These are phyloP conservation scores for Rutilus rutilus DNA, from an alignment of 2,113 vertebrate species.

Conservation along the genomic window DNA sequence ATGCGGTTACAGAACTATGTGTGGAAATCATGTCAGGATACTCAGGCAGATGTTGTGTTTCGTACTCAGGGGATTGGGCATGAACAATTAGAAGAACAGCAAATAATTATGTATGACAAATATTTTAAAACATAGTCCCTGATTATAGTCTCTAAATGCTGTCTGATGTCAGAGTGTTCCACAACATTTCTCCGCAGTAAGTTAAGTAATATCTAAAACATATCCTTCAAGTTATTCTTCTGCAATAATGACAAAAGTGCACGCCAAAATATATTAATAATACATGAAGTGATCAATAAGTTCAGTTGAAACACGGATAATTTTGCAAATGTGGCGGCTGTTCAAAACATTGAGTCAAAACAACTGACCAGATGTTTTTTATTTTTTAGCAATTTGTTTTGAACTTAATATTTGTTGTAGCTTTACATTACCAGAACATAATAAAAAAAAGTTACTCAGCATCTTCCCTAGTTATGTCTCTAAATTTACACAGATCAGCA, in stretches of 20 bases:
- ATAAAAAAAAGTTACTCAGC: constrained; percentile 32
- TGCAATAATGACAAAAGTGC: background rate
- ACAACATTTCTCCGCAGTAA: background rate
- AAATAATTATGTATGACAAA: background rate
- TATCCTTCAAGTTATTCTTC: background rate
- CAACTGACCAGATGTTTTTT: background rate
- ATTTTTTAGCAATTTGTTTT: background rate
- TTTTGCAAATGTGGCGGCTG: background rate
- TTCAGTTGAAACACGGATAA: background rate
- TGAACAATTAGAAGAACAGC: constrained; percentile 14
- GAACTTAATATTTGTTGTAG: background rate
- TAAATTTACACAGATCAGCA: constrained; percentile 35
- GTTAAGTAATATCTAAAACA: background rate
- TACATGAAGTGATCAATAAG: background rate
- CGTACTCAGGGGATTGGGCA: constrained; percentile 7
- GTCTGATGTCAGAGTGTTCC: background rate
- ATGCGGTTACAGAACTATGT: constrained; percentile 53
- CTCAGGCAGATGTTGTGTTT: constrained; percentile 41
- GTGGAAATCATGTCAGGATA: constrained; percentile 47
- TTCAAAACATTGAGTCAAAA: background rate
- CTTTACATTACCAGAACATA: constrained; percentile 6
- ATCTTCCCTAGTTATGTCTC: constrained; percentile 2
- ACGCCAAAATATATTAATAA: background rate
- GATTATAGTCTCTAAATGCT: background rate
- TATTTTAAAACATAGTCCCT: background rate